These are phyloP conservation scores for Tyto alba DNA, from an alignment of 2,113 vertebrate genomes.

Conservation along the genomic window DNA sequence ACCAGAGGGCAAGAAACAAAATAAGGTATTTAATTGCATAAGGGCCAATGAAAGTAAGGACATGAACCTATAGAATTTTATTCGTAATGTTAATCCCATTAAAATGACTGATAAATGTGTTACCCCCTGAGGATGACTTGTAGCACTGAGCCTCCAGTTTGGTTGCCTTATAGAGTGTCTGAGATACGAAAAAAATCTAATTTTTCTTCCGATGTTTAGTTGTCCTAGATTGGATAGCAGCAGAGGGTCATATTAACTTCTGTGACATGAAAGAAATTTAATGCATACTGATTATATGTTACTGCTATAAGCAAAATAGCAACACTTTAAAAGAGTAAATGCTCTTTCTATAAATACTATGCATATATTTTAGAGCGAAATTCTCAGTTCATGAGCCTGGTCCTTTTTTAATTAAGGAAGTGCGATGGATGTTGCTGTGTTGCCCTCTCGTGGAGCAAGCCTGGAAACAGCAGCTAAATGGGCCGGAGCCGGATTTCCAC, in stretches of 20 bases:
- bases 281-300: not conserved
- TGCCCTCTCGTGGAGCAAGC: constrained; percentile 37
- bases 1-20: not conserved
- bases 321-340: not conserved
- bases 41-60: not conserved
- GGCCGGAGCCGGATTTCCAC: not conserved
- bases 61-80: not conserved
- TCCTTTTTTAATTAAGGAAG: rapidly evolving
- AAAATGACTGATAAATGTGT: not conserved
- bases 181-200: rapidly evolving
- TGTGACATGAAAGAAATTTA: not conserved
- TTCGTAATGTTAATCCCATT: not conserved
- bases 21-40: not conserved
- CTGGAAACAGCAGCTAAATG: not conserved
- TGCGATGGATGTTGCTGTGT: not conserved
- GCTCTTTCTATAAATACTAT: not conserved
- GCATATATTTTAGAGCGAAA: rapidly evolving
- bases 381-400: not conserved
- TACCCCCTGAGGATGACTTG: not conserved
- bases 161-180: not conserved
- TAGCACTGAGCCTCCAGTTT: not conserved
- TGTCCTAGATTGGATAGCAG: not conserved
- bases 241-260: not conserved
- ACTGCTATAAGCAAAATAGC: not conserved
- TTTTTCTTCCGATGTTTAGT: not conserved